Base-by-base conservation (phyloP, 2,797 vertebrate genomes). In the Anableps anableps region DNA sequence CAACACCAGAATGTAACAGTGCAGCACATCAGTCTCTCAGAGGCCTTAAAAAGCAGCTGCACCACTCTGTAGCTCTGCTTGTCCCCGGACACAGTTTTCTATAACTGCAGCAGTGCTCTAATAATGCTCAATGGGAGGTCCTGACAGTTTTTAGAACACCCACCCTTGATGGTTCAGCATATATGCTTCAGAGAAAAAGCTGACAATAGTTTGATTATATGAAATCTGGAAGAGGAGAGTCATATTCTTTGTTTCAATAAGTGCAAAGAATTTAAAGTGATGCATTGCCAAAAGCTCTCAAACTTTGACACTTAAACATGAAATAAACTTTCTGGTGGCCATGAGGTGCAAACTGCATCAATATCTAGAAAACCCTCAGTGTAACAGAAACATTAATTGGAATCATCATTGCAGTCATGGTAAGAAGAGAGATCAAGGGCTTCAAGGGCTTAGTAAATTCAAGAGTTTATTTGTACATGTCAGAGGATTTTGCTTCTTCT, bases 1-100 rank as follows among this genome's bases (percentile, higher is more conserved):
- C 90, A 82, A 93, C 91, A 91, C 88, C 88, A 92, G 82, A 78
- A 85, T 86, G 90, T 83, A 89, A 89, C 76, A 86, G 88, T 85
- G 84, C 84, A 85, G 84, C 82, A 79, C 85, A 89, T 86, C 83
- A 82, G 85, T 79, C 81, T 88, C 85, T 83, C 75, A 80, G 87
- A 90, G 73, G 82, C 76, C 50, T 84, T 84, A 45, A 85, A 72
- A 79, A 85, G 82, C 83, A 85, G 87, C 85, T 78, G 74, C 78
- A 81, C 81, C 87, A 80, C 76, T 87, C 84, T 81, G 72, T 72
- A 70, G 80, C 74, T 75, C 17, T 78, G 62, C 60, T 17, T 23
- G 48, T 73, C 81, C 51, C 82, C 43, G 79, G 78, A 84, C 66
- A 45, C 77, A 31, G 41, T 48, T 76, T 70, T 79, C 84, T 86